A percentile compares a stretch with the other conserved stretches of the same genome.
phyloP scores from a whole-genome alignment of 2,113 vertebrate species.

The Varanus komodoensis region DNA sequence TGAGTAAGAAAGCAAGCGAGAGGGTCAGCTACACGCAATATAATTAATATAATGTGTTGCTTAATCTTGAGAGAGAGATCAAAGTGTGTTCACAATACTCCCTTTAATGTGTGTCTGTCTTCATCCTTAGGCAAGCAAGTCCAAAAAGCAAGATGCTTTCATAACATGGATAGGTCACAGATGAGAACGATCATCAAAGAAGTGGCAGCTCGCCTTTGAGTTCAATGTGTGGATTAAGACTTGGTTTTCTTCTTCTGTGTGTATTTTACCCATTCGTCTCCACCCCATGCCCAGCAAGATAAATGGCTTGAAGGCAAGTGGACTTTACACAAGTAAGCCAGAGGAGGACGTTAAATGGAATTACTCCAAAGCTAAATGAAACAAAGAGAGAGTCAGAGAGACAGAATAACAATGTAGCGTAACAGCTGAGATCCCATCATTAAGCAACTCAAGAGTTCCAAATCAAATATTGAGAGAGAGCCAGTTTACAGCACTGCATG shows the following conservation, averaged over 20 bases:
- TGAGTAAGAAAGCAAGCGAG: too few relatives aligned
- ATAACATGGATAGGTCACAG: not conserved
- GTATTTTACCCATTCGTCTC: not conserved
- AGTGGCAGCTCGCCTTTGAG: not conserved
- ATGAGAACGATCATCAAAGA: not conserved
- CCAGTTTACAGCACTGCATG: conserved; percentile 42
- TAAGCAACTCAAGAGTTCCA: conserved; percentile 22
- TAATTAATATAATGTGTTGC: not conserved
- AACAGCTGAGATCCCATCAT: conserved; percentile 23
- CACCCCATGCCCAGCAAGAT: not conserved
- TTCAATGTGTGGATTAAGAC: not conserved
- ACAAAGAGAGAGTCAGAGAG: not conserved
- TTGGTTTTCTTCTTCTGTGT: not conserved
- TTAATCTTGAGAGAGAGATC: not conserved
- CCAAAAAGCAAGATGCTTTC: not conserved
- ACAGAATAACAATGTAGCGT: not conserved
- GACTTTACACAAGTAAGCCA: not conserved
- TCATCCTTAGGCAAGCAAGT: not conserved
- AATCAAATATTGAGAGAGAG: conserved; percentile 39
- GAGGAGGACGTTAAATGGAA: not conserved
- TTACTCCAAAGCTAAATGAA: not conserved
- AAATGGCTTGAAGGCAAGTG: not conserved
- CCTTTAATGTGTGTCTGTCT: not conserved
- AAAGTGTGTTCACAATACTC: not conserved
- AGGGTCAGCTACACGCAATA: too few relatives aligned